phyloP scores from a whole-genome alignment of 2,797 vertebrate species.

The Neomorphus geoffroyi region DNA sequence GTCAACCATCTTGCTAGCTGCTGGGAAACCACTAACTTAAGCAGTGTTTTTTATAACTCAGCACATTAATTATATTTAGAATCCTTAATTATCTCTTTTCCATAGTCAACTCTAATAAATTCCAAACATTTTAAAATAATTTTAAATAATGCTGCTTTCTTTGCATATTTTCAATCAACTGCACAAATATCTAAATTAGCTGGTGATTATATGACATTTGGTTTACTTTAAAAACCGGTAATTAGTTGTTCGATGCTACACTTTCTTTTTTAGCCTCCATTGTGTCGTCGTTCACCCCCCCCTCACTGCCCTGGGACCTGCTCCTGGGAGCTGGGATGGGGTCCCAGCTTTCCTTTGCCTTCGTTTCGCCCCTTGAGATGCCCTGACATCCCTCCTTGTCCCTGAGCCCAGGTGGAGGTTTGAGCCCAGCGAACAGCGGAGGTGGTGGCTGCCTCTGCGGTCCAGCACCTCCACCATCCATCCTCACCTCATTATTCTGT shows the following conservation, averaged over 20 bases:
- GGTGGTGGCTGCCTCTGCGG: rapidly evolving
- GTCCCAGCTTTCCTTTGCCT: not conserved
- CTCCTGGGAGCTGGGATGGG: rapidly evolving
- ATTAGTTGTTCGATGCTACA: not conserved
- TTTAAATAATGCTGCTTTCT: conserved; percentile 57
- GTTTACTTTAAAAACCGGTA: conserved; percentile 1
- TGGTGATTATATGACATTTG: conserved; percentile 13
- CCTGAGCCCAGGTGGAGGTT: not conserved
- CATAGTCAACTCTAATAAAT: conserved; percentile 47
- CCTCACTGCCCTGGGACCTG: not conserved
- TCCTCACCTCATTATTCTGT: not conserved
- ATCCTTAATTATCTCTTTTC: conserved; percentile 62
- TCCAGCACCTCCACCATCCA: not conserved
- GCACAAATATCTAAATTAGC: conserved; percentile 64
- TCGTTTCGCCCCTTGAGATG: rapidly evolving
- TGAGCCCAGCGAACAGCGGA: rapidly evolving
- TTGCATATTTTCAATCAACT: conserved; percentile 63
- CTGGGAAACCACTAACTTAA: conserved; percentile 60
- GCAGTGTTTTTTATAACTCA: conserved; percentile 60
- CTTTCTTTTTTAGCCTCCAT: not conserved
- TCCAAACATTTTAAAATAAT: conserved; percentile 63
- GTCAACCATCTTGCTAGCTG: conserved; percentile 26
- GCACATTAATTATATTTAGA: conserved; percentile 65
- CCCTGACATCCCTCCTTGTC: not conserved
- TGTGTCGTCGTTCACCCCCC: not conserved